These are phyloP conservation scores for Manduca sexta DNA, from an alignment of 1,140 invertebrate genomes.

Conservation along the genomic window DNA sequence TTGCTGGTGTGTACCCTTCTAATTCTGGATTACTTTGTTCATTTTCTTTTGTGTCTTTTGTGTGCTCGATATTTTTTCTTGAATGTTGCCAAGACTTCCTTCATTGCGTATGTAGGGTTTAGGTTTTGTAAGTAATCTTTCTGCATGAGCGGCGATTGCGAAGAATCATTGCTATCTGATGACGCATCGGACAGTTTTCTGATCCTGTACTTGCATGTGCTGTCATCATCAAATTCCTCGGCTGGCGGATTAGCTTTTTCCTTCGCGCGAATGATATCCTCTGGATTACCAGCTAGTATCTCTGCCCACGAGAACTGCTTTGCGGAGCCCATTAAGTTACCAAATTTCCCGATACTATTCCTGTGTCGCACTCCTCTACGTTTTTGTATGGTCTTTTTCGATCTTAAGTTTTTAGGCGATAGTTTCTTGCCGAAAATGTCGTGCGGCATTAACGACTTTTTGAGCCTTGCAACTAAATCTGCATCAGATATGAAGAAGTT, in stretches of 20 bases:
- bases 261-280: slow-evolving; percentile 69
- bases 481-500: slow-evolving; percentile 70
- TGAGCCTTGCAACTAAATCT: slow-evolving; percentile 59
- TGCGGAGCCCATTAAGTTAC: slow-evolving; percentile 70
- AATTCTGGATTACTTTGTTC: slow-evolving; percentile 10
- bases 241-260: slow-evolving; percentile 40
- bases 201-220: slow-evolving; percentile 64
- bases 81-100: slow-evolving; percentile 71
- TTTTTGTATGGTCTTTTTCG: slow-evolving; percentile 64
- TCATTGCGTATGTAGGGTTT: slow-evolving; percentile 75
- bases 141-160: slow-evolving; percentile 55
- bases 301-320: slow-evolving; percentile 74
- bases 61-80: slow-evolving; percentile 44
- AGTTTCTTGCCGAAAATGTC: slow-evolving; percentile 66
- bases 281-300: slow-evolving; percentile 73
- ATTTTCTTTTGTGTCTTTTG: slow-evolving; percentile 44
- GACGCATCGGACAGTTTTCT: slow-evolving; percentile 62
- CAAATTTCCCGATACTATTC: slow-evolving; percentile 67
- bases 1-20: slow-evolving; percentile 73
- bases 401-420: slow-evolving; percentile 67
- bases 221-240: slow-evolving; percentile 55
- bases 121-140: slow-evolving; percentile 64
- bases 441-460: slow-evolving; percentile 61
- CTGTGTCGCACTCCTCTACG: slow-evolving; percentile 58
- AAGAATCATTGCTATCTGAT: slow-evolving; percentile 40